Base-by-base conservation (phyloP, 2,797 vertebrate species). In the Cetoscarus ocellatus region DNA sequence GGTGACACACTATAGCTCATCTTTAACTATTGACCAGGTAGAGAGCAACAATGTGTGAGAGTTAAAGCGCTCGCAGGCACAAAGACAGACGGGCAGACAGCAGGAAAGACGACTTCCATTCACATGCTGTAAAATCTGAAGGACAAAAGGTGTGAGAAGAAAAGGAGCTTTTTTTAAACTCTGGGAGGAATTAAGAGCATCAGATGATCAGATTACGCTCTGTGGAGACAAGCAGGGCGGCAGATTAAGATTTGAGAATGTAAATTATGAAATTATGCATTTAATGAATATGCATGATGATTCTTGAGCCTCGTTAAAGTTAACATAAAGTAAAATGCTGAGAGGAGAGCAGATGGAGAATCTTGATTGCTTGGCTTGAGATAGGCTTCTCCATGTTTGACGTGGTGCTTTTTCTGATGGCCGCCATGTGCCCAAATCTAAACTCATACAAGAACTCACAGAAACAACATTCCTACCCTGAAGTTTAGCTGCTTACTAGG, bases 81-180 rank as follows among this genome's bases (percentile, higher is more conserved):
- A 80, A 52, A 85, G 82, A 75, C 86, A 86, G 85, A 87, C 66
- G 43, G 73, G 83, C 79, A 82, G 86, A 87, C 81, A 70, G 73
- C 55, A 86, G 79, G 80, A 85, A 69, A 84, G 83, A 84, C 50
- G 4, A 74, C 77, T 85, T 88, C 82, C 75, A 86, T 91, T 92
- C 86, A 88, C 54, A 70, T 61, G 73, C 45, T 72, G 63, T 80
- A 59, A 61, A 80, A 75, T 47, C 77, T 63, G 54, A 15, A 59
- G 79, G 67, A 90, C 84, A 91, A 93, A 77, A 49, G 86, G 43
- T 58, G 48, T 6, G 47, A 79, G 63, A 77, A 86, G 65, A 80
- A 79, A 27, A 53, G 39, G 47, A 5, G 5, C 34, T 54, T 74
- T 70, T 71, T 69, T 53, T 56, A 12, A 67, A 52, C 43, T 42